These are phyloP conservation scores for Ruditapes philippinarum DNA, from an alignment of 1,140 invertebrate species.

Conservation along the genomic window DNA sequence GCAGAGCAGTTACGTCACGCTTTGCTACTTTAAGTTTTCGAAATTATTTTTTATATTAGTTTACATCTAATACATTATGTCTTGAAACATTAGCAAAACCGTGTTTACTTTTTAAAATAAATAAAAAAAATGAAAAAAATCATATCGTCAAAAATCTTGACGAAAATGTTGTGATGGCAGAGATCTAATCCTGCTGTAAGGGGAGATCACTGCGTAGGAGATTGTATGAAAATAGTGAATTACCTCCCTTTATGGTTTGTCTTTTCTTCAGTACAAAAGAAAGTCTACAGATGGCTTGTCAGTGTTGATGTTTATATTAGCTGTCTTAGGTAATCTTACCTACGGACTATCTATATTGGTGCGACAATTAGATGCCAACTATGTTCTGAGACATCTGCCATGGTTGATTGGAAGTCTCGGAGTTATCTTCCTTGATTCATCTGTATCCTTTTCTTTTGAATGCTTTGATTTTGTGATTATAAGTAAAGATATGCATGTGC, in stretches of 20 bases:
- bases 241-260: neutral
- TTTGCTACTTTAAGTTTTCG: no score
- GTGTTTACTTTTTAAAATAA: no score
- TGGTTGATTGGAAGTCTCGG: slow-evolving; percentile 82
- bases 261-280: slow-evolving; percentile 74
- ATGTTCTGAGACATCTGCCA: slow-evolving; percentile 76
- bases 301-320: slow-evolving; percentile 75
- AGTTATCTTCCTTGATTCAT: slow-evolving; percentile 78
- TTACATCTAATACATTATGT: no score
- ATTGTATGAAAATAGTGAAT: no score
- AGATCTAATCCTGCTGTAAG: no score
- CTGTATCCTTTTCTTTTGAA: slow-evolving; percentile 83
- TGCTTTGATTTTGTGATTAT: neutral
- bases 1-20: no score
- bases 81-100: no score
- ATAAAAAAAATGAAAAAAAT: no score
- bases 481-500: neutral
- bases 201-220: no score
- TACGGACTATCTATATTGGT: slow-evolving; percentile 80
- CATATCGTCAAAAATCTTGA: no score
- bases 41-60: no score
- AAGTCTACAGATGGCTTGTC: slow-evolving; percentile 77
- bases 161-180: no score
- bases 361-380: slow-evolving; percentile 65
- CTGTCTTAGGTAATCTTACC: slow-evolving; percentile 77